Evolutionary conservation across 2,797 vertebrate species (phyloP).

Genomic region (Galaxias olidus): DNA sequence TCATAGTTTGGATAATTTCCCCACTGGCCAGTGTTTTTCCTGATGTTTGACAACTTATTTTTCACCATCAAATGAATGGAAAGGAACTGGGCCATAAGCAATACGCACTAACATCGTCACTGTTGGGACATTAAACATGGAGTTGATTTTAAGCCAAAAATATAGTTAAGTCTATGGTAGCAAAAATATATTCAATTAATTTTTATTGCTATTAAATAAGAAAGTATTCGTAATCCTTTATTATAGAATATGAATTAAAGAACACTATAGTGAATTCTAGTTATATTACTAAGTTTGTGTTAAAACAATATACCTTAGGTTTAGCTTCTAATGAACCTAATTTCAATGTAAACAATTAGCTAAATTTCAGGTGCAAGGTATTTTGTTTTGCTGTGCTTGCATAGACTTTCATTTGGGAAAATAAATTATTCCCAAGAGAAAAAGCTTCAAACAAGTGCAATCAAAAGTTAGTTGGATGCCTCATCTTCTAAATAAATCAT

Average conservation of each 20-base stretch:
- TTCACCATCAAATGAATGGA: constrained; percentile 15
- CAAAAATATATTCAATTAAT: too few relatives aligned
- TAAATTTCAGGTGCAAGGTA: constrained; percentile 23
- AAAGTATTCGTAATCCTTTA: too few relatives aligned
- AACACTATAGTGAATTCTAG: too few relatives aligned
- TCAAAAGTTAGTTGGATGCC: not conserved
- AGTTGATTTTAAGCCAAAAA: too few relatives aligned
- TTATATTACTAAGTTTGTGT: too few relatives aligned
- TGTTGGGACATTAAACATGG: constrained; percentile 10
- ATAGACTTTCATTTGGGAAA: constrained; percentile 16
- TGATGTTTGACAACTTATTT: constrained; percentile 59
- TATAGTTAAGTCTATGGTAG: too few relatives aligned
- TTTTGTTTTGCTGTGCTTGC: constrained; percentile 7
- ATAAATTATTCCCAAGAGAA: constrained; percentile 1
- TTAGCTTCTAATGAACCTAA: too few relatives aligned
- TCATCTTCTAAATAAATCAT: too few relatives aligned
- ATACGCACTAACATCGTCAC: not conserved
- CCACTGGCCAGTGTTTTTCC: constrained; percentile 38
- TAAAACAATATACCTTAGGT: too few relatives aligned
- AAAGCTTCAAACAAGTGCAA: constrained; percentile 1
- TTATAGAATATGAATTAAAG: too few relatives aligned
- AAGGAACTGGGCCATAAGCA: constrained; percentile 22
- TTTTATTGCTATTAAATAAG: too few relatives aligned
- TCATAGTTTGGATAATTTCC: constrained; percentile 69
- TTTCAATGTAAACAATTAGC: not conserved